Conservation (phyloP, 2,113 vertebrate species). For the Helogale parvula region DNA sequence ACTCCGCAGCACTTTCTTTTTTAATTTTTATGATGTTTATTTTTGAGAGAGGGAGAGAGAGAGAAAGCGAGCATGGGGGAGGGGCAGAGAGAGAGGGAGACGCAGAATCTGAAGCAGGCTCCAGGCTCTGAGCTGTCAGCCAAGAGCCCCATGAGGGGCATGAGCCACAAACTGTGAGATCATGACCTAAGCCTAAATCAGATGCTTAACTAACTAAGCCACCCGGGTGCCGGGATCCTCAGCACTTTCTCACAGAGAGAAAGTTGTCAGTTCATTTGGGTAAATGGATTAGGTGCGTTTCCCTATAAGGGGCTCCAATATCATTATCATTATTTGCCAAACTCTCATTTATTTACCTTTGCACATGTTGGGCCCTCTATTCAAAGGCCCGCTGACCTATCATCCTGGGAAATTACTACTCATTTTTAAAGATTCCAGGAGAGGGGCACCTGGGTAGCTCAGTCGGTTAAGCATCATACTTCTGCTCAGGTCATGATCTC, state of each 20-base stretch:
- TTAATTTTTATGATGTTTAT: no score
- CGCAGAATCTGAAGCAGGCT: no score
- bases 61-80: no score
- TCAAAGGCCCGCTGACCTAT: background rate
- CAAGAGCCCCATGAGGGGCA: rapidly evolving
- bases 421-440: background rate
- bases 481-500: no score
- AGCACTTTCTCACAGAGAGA: background rate
- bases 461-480: no score
- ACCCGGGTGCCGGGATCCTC: background rate
- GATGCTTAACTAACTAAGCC: no score
- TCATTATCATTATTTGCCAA: background rate
- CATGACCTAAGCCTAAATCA: no score
- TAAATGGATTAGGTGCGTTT: background rate
- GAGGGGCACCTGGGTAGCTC: background rate
- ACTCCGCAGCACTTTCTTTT: background rate
- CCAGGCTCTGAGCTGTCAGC: no score
- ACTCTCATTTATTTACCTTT: background rate
- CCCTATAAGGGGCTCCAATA: background rate
- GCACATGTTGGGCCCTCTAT: background rate
- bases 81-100: no score
- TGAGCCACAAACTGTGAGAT: no score
- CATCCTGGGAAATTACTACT: background rate
- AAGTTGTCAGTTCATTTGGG: background rate
- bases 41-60: no score